phyloP scores from a whole-genome alignment of 2,113 vertebrate species.

The Callithrix jacchus region DNA sequence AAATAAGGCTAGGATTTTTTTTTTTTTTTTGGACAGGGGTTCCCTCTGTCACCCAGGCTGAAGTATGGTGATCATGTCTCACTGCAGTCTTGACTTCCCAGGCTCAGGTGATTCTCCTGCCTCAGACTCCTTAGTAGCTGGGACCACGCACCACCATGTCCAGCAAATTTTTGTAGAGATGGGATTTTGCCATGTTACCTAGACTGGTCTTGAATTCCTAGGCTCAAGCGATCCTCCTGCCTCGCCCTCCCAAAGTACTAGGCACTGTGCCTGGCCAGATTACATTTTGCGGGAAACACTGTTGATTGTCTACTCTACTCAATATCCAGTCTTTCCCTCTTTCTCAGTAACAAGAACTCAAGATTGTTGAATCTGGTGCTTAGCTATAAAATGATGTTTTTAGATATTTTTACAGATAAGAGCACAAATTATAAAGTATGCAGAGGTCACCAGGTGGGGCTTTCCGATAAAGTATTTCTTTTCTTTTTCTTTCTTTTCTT shows the following conservation, averaged over 20 bases:
- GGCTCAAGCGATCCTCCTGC: too few relatives aligned
- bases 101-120: neutral
- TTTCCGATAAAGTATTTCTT: neutral
- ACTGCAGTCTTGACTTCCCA: neutral
- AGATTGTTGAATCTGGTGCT: neutral
- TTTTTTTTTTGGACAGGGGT: neutral
- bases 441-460: neutral
- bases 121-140: neutral
- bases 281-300: neutral
- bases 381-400: conserved; percentile 29
- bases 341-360: neutral
- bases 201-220: too few relatives aligned
- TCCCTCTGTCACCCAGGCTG: neutral
- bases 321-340: neutral
- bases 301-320: neutral
- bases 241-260: too few relatives aligned
- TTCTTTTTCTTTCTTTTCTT: too few relatives aligned
- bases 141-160: neutral
- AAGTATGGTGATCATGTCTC: neutral
- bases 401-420: neutral
- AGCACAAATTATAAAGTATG: neutral
- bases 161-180: too few relatives aligned
- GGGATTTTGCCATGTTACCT: too few relatives aligned
- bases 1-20: neutral
- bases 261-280: too few relatives aligned